Percentiles rank a stretch among this genome's conserved stretches.
These are phyloP conservation scores for Thalassoma bifasciatum DNA, from an alignment of 2,113 vertebrate genomes.

Conservation along the genomic window DNA sequence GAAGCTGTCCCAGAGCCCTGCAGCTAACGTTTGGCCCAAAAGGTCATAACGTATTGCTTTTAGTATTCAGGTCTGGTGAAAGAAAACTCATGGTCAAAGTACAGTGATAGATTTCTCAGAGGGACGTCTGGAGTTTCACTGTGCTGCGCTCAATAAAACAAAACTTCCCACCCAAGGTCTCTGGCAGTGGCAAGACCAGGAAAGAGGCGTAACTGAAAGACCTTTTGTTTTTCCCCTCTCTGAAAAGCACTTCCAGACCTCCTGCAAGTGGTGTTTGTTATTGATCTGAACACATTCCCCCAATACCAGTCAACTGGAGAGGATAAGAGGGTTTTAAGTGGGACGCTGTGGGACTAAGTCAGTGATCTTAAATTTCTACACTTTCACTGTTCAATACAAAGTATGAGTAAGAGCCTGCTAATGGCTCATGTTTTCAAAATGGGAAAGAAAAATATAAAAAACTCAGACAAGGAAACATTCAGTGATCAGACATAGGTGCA, in stretches of 20 bases:
- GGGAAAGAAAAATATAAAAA: background rate
- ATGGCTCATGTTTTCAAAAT: background rate
- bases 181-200: constrained; percentile 14
- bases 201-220: constrained; percentile 19
- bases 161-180: constrained; percentile 61
- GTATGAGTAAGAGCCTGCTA: background rate
- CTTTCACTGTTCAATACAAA: background rate
- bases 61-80: constrained; percentile 54
- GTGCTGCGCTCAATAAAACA: constrained; percentile 49
- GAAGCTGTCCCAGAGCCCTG: constrained; percentile 34
- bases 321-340: constrained; percentile 13
- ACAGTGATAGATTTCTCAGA: constrained; percentile 63
- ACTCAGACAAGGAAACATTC: background rate
- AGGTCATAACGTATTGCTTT: constrained; percentile 64
- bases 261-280: constrained; percentile 38
- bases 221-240: constrained; percentile 36
- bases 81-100: constrained; percentile 61
- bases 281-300: constrained; percentile 9
- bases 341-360: background rate
- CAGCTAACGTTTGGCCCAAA: constrained; percentile 45
- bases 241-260: constrained; percentile 38
- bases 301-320: constrained; percentile 1
- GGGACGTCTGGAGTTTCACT: constrained; percentile 54
- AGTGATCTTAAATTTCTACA: background rate
- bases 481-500: background rate